Percentiles rank a stretch among this genome's conserved stretches.
Conservation (phyloP, 2,113 vertebrate genomes). For the Girardinichthys multiradiatus region DNA sequence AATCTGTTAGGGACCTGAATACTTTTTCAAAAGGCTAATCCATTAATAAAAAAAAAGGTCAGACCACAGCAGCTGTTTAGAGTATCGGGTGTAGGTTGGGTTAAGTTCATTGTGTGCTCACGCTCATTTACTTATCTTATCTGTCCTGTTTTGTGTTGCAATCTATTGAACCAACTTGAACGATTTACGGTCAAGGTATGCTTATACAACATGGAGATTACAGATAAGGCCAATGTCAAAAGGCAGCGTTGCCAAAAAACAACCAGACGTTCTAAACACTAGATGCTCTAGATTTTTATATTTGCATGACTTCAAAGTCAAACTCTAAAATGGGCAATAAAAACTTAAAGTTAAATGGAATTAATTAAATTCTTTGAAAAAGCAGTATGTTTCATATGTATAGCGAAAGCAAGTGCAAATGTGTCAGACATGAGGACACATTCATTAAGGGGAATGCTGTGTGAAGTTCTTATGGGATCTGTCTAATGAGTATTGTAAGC, state of each 20-base stretch:
- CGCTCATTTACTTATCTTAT: slow-evolving; percentile 60
- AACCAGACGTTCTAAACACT: not conserved
- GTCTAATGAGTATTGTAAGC: no score
- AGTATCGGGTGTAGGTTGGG: not conserved
- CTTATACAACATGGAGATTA: slow-evolving; percentile 64
- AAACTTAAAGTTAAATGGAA: no score
- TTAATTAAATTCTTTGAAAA: no score
- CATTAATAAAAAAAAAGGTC: slow-evolving; percentile 5
- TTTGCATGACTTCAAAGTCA: not conserved
- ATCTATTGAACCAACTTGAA: slow-evolving; percentile 54
- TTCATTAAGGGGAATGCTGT: no score
- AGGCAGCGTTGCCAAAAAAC: slow-evolving; percentile 12
- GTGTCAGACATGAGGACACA: no score
- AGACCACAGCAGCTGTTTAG: not conserved
- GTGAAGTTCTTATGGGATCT: no score
- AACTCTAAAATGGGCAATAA: not conserved
- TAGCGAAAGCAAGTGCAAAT: no score
- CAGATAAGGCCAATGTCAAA: slow-evolving; percentile 55
- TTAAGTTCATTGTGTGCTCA: slow-evolving; percentile 44
- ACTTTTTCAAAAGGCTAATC: not conserved
- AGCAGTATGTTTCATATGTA: no score
- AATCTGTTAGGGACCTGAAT: not conserved
- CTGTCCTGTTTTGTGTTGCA: slow-evolving; percentile 71
- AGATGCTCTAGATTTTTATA: not conserved
- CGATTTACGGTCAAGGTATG: slow-evolving; percentile 63